Base-by-base conservation (phyloP, 2,113 vertebrate genomes). In the Nerophis lumbriciformis region DNA sequence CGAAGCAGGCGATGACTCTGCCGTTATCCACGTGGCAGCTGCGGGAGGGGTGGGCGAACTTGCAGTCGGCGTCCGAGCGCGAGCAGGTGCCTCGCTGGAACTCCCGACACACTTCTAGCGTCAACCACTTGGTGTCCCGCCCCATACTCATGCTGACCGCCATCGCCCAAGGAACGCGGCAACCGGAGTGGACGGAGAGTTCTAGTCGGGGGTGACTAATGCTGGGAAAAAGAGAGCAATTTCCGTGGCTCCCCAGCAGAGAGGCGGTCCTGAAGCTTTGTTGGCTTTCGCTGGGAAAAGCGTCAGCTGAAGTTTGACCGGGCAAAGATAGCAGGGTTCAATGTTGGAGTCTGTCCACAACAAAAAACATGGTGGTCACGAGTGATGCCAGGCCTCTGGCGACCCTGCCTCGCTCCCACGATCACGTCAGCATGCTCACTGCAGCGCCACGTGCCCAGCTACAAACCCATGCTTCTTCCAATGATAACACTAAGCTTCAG, bases 1-100 rank as follows among this genome's bases (percentile, higher is more conserved):
- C 95, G 85, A 98, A 99, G 91, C 97, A 98, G 88, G 97, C 95
- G 74, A 98, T 94, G 89, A 98, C 97, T 72, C 95, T 93, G 72
- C 97, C 97, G 39, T 98, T 98, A 90, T 98, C 95, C 92, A 98
- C 95, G 71, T 98, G 95, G 93, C 96, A 98, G 88, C 93, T 92
- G 79, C 94, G 90, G 59, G 97, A 93, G 0, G 97, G 97, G 84
- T 98, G 96, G 82, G 97, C 96, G 79, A 98, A 99, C 91, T 96
- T 98, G 92, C 97, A 99, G 82, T 99, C 96, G 14, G 88, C 89
- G 66, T 98, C 96, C 45, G 94, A 93, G 52, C 96, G 92, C 14
- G 94, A 95, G 87, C 96, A 99, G 83, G 96, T 94, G 66, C 96
- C 97, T 86, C 96, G 93, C 92, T 98, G 96, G 85, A 95, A 99